Conservation (phyloP, 2,888 invertebrate genomes). For the Piscicola geometra region DNA sequence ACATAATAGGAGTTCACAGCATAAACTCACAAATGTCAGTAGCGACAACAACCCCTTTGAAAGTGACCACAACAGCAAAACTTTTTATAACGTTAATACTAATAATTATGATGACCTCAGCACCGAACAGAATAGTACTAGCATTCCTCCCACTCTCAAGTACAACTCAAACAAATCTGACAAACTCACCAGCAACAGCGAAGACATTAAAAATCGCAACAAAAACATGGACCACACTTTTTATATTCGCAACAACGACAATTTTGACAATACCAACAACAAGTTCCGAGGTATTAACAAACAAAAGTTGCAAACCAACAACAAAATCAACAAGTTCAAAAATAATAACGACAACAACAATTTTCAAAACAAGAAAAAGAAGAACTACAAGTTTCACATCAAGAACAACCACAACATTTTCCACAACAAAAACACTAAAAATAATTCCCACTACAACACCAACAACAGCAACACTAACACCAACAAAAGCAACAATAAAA, state of each 20-base stretch:
- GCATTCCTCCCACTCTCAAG: too few species aligned
- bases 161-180: too few species aligned
- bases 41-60: too few species aligned
- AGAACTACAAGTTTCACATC: not conserved
- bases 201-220: not conserved
- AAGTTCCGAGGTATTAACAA: not conserved
- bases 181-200: too few species aligned
- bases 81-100: too few species aligned
- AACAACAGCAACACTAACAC: not conserved
- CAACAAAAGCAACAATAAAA: not conserved
- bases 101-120: too few species aligned
- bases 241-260: not conserved
- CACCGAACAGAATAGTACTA: too few species aligned
- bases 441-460: not conserved
- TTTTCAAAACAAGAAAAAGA: not conserved
- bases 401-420: not conserved
- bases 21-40: too few species aligned
- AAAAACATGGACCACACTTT: not conserved
- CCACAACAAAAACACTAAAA: not conserved
- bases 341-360: not conserved
- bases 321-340: not conserved
- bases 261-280: not conserved
- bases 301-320: not conserved
- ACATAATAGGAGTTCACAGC: too few species aligned
- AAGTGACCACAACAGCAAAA: too few species aligned